Evolutionary conservation across 2,797 vertebrate species (phyloP).

Genomic region (Bufotes viridis): DNA sequence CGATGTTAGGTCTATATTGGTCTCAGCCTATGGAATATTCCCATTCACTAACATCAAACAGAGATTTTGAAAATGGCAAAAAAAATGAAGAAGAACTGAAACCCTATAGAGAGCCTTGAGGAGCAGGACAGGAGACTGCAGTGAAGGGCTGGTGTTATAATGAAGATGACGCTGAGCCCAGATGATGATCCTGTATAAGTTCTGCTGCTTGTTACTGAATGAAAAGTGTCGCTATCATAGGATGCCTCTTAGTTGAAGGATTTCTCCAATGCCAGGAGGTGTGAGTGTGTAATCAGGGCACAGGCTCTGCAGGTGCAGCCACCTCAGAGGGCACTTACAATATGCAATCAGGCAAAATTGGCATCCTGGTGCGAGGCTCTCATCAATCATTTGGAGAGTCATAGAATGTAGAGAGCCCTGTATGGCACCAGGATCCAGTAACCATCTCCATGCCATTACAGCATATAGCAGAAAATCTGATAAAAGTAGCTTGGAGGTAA

Average conservation of each 20-base stretch:
- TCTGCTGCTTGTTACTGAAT: background rate
- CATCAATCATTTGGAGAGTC: conserved; percentile 58
- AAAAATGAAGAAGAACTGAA: background rate
- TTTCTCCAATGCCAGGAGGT: conserved; percentile 8
- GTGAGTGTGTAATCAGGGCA: conserved; percentile 44
- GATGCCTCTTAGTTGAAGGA: background rate
- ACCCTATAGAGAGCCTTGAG: background rate
- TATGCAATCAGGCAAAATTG: conserved; percentile 58
- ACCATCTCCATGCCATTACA: conserved; percentile 16
- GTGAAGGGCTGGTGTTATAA: background rate
- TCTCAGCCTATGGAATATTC: background rate
- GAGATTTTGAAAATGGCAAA: background rate
- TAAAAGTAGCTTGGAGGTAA: background rate
- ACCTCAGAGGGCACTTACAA: conserved; percentile 34
- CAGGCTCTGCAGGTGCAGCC: conserved; percentile 52
- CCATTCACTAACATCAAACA: background rate
- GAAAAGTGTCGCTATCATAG: background rate
- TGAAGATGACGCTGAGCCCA: background rate
- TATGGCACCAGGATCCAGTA: conserved; percentile 22
- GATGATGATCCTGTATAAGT: background rate
- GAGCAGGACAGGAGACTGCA: background rate
- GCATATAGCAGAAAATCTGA: background rate
- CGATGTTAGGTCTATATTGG: too few relatives aligned
- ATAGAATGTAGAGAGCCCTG: background rate
- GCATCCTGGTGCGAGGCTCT: conserved; percentile 27